These are phyloP conservation scores for Clamator glandarius DNA, from an alignment of 2,797 vertebrate genomes.

Conservation along the genomic window DNA sequence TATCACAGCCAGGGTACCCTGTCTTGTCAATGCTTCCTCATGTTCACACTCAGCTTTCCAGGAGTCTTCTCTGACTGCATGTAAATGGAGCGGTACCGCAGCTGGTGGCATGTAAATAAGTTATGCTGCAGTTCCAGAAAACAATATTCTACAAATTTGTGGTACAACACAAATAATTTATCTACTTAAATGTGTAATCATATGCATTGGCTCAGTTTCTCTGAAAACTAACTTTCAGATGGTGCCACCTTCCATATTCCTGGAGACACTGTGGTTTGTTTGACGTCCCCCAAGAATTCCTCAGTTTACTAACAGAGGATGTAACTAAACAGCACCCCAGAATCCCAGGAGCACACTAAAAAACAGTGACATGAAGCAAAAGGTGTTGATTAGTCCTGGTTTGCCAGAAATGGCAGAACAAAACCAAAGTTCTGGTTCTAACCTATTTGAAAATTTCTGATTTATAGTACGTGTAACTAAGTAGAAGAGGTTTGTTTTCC, in stretches of 20 bases:
- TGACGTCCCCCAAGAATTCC: fast-evolving
- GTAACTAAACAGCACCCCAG: not conserved
- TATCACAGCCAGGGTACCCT: fast-evolving
- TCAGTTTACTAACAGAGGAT: not conserved
- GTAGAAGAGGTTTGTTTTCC: not conserved
- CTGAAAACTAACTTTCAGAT: not conserved
- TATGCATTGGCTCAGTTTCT: fast-evolving
- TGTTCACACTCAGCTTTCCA: fast-evolving
- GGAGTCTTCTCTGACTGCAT: too few relatives aligned
- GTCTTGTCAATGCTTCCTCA: not conserved
- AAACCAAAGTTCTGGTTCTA: not conserved
- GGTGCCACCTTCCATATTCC: not conserved
- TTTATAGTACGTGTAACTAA: not conserved
- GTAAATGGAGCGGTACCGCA: not conserved
- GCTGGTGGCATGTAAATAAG: not conserved
- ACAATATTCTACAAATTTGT: not conserved
- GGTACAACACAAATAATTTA: not conserved
- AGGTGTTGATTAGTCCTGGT: not conserved
- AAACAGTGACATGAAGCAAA: not conserved
- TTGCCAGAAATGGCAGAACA: not conserved
- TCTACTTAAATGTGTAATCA: too few relatives aligned
- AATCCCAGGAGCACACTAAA: not conserved
- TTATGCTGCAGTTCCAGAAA: not conserved
- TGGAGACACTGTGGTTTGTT: not conserved
- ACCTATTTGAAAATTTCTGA: not conserved